Evolutionary conservation across 2,888 invertebrate species (phyloP).

Genomic region (Tiliacea aurago): DNA sequence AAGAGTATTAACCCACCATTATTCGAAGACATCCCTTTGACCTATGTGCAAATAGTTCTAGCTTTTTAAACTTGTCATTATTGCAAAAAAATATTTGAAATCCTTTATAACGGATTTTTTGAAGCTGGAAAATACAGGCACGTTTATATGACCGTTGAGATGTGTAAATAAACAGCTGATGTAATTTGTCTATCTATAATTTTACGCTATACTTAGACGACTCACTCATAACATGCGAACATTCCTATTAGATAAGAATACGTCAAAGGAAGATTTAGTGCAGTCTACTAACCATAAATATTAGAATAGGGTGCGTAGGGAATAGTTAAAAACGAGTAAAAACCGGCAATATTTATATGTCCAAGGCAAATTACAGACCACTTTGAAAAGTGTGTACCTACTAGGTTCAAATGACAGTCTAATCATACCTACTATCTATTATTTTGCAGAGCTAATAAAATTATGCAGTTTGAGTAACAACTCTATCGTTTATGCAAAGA

Average conservation of each 20-base stretch:
- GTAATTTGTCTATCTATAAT: slow-evolving; percentile 30
- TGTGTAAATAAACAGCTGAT: slow-evolving; percentile 30
- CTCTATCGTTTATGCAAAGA: slow-evolving; percentile 23
- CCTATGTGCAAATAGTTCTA: neutral
- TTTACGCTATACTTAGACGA: slow-evolving; percentile 19
- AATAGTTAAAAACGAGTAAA: slow-evolving; percentile 13
- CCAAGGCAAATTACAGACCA: slow-evolving; percentile 41
- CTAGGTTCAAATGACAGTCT: slow-evolving; percentile 66
- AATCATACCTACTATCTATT: slow-evolving; percentile 31
- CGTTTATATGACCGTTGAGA: slow-evolving; percentile 1
- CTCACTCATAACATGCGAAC: slow-evolving; percentile 27
- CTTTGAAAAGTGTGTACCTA: slow-evolving; percentile 25
- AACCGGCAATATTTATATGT: slow-evolving; percentile 10
- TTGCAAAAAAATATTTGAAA: neutral
- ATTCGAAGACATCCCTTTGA: neutral
- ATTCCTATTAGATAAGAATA: slow-evolving; percentile 37
- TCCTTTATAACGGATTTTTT: neutral
- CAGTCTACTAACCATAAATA: slow-evolving; percentile 16
- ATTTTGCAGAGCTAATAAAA: slow-evolving; percentile 70
- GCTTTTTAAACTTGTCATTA: neutral
- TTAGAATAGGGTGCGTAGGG: neutral
- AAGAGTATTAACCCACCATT: too few species aligned
- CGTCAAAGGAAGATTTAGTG: slow-evolving; percentile 20
- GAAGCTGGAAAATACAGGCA: neutral
- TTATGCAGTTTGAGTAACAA: slow-evolving; percentile 69